Conservation (phyloP, 2,797 vertebrate genomes). For the Lemur catta region DNA sequence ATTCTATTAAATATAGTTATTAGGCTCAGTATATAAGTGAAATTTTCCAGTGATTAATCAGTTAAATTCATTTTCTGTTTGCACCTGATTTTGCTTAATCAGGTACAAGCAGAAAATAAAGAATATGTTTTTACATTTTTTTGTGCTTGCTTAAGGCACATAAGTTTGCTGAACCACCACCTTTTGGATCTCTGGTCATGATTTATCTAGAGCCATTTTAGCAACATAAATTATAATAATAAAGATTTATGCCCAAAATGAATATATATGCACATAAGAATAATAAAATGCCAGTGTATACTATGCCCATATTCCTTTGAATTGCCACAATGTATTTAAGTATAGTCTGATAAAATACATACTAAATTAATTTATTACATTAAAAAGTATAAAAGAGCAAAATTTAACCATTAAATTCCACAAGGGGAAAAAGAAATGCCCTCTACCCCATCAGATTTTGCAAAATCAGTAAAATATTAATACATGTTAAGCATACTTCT, state of each 20-base stretch:
- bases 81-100: not conserved
- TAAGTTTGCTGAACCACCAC: not conserved
- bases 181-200: not conserved
- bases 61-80: not conserved
- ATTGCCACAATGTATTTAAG: not conserved
- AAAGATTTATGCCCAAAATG: not conserved
- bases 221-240: conserved; percentile 40
- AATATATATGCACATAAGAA: not conserved
- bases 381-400: not conserved
- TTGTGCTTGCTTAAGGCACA: not conserved
- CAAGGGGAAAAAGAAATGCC: not conserved
- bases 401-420: not conserved
- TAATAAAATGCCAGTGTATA: not conserved
- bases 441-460: not conserved
- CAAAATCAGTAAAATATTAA: not conserved
- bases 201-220: not conserved
- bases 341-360: not conserved
- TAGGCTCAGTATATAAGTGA: not conserved
- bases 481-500: not conserved
- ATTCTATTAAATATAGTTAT: not conserved
- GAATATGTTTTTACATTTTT: not conserved
- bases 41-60: not conserved
- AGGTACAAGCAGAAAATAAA: conserved; percentile 12
- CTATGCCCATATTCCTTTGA: not conserved
- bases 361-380: not conserved